Base-by-base conservation (phyloP, 2,888 invertebrate species). In the Meteorus cinctellus region DNA sequence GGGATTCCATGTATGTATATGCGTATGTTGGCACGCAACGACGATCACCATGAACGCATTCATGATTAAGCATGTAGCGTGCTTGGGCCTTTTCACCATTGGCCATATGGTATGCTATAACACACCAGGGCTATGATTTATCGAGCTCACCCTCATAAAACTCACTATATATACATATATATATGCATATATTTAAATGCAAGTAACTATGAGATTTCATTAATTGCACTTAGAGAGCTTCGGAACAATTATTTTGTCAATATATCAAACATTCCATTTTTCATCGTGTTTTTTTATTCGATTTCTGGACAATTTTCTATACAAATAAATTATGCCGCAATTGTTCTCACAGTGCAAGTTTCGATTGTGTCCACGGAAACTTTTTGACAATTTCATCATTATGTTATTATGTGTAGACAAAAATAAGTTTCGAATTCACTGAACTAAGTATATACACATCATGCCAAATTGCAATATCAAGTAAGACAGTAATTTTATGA, bases 101-200 rank as follows among this genome's bases (percentile, higher is more conserved):
- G 77, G 78, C 86, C 86, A 86, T 86, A 86, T 86, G 86, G 84
- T 80, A 78, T 70, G 24, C 45, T 63, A 41, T 71, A 55, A 19
- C 63, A 74, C 77, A 76, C 71, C 72, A 69, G 51, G 67, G 75
- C 83, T 75, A 86, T 86, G 86, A 86, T 86, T 86, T 86, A 86
- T 85, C 81, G 79, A 78, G 66, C 80, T 76, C 75, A 77, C 79
- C 75, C 55, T 55, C n/a, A 19, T 55, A 55, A 55, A 55, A 19
- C 55, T 4, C 19, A 19, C n/a, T 16, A 48, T 16, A 48, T n/a
- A 48, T 16, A 48, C 1, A 48, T n/a, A 48, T 48, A 48, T n/a
- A 48, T 48, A 48, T 48, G 16, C 24, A 24, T 24, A 24, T 48
- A n/a, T 48, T 27, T 62, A 62, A 14, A 27, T 62, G 27, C 27